These are phyloP conservation scores for Ruditapes philippinarum DNA, from an alignment of 1,140 invertebrate genomes.

Conservation along the genomic window DNA sequence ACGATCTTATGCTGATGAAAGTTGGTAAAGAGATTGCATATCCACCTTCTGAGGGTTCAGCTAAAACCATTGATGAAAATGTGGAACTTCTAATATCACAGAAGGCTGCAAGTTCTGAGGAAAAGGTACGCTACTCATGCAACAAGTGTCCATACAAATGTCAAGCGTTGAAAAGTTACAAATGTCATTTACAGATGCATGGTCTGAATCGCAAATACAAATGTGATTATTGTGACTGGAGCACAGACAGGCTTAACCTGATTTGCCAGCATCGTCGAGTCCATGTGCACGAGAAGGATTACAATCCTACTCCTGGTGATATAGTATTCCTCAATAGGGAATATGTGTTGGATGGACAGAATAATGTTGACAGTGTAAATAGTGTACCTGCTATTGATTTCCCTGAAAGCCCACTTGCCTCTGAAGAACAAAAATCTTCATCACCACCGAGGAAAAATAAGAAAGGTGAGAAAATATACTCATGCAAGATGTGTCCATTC, in stretches of 20 bases:
- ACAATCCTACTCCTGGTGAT: constrained; percentile 75
- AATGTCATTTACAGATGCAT: constrained; percentile 81
- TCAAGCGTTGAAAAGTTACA: constrained; percentile 76
- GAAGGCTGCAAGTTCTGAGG: constrained; percentile 33
- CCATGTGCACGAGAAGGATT: constrained; percentile 75
- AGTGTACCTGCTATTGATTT: background rate
- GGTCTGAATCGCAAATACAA: constrained; percentile 79
- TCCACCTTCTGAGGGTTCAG: constrained; percentile 32
- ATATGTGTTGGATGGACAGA: constrained; percentile 78
- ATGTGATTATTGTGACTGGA: constrained; percentile 85
- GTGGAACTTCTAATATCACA: constrained; percentile 3
- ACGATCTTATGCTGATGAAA: constrained; percentile 28
- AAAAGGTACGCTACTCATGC: constrained; percentile 76
- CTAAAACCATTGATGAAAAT: constrained; percentile 13
- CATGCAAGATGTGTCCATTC: constrained; percentile 83
- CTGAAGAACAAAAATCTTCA: background rate
- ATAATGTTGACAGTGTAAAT: constrained; percentile 41
- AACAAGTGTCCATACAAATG: constrained; percentile 80
- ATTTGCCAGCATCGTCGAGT: constrained; percentile 82
- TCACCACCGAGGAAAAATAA: constrained; percentile 2
- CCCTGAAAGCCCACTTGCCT: constrained; percentile 8
- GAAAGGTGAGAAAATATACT: constrained; percentile 73
- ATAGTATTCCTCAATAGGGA: constrained; percentile 81
- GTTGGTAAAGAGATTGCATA: constrained; percentile 51
- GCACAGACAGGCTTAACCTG: constrained; percentile 79